Percentiles rank a stretch among this genome's conserved stretches.
Evolutionary conservation across 1,140 invertebrate genomes (phyloP).

Genomic region (Brachionus rubens): DNA sequence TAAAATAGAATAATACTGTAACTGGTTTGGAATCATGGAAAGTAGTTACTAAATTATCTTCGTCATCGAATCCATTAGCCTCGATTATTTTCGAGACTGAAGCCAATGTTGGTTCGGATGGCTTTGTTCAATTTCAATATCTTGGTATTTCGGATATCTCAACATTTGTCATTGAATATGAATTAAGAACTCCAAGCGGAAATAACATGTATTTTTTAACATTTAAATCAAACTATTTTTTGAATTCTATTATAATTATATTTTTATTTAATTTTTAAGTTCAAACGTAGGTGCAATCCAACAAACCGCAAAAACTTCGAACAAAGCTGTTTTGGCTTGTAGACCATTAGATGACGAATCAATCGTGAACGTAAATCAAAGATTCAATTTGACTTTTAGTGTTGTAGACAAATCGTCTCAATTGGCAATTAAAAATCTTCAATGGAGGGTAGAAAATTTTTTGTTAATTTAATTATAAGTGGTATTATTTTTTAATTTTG

Average conservation of each 20-base stretch:
- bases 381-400: neutral
- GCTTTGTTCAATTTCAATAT: neutral
- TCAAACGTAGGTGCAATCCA: neutral
- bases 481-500: neutral
- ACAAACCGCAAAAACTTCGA: neutral
- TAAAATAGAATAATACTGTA: constrained; percentile 45
- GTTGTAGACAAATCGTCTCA: constrained; percentile 1
- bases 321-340: constrained; percentile 6
- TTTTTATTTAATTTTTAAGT: neutral
- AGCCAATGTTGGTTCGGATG: constrained; percentile 11
- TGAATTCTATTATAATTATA: neutral
- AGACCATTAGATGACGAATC: neutral
- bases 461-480: too few relatives aligned
- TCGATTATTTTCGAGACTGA: neutral
- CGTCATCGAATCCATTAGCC: neutral
- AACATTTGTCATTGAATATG: constrained; percentile 1
- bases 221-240: too few relatives aligned
- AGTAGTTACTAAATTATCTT: neutral
- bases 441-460: constrained; percentile 8
- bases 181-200: neutral
- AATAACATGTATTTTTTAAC: neutral
- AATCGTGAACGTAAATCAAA: neutral
- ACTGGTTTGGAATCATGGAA: constrained; percentile 1
- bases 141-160: constrained; percentile 3
- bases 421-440: neutral